Evolutionary conservation across 2,888 invertebrate species (phyloP), one percentile per base, ranked within the genome.

Genomic region (Chrysodeixis includens): DNA sequence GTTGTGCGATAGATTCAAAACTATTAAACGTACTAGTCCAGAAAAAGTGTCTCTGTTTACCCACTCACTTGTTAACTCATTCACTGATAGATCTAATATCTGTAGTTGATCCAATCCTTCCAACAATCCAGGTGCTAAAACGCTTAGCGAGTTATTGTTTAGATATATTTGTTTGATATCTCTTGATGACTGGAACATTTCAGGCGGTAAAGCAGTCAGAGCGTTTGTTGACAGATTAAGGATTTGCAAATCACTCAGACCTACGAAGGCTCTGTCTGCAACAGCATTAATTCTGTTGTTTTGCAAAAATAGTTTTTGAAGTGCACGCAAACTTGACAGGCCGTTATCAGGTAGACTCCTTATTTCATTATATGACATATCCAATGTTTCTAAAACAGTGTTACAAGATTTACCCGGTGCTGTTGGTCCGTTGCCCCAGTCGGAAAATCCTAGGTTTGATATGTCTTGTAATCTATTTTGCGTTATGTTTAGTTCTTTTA

Each of bases 201-300:
- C 97, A 40, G 97, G 97, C 8, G 98, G 98, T 77, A 98, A 92
- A 9, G 97, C 97, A 44, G 96, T 96, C 79, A 98, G 92, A 74
- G 96, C 96, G 90, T 98, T 98, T 81, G 97, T 97, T 32, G 98
- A 97, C 83, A 98, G 91, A 92, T 98, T 98, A 44, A 98, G 93
- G 58, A 96, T 95, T 86, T 96, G 96, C 74, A 98, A 91, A 69
- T 96, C 95, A 78, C 93, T 95, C 71, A 98, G 92, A 35, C 97
- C 97, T 52, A 96, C 96, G 77, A 98, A 96, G 46, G 97, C 97
- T 56, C 97, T 96, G 88, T 98, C 97, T 7, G 96, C 97, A 16
- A 98, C 95, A 52, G 96, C 96, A 40, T 96, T 96, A 83, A 98
- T 96, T 79, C 96, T 96, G 89, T 98, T 98, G 87, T 97, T 96